A percentile compares a stretch with the other conserved stretches of the same genome.
Conservation (phyloP, 1,140 invertebrate species). For the Zaprionus lachaisei region DNA sequence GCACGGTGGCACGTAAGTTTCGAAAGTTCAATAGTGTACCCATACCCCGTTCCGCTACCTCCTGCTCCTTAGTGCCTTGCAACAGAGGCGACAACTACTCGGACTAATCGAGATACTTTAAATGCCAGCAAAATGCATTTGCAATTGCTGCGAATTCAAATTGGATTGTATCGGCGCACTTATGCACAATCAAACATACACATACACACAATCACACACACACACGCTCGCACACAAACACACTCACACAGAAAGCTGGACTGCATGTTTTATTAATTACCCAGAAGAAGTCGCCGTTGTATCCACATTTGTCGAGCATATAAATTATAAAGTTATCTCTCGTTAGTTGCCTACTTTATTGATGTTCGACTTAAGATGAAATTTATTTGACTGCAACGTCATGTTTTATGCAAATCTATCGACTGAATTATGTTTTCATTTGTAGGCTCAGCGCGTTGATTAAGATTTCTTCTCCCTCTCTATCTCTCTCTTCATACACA, state of each 20-base stretch:
- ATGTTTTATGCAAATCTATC: slow-evolving; percentile 77
- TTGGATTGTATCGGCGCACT: background rate
- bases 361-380: slow-evolving; percentile 42
- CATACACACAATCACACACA: background rate
- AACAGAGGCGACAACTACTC: slow-evolving; percentile 37
- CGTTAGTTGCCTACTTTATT: slow-evolving; percentile 35
- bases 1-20: slow-evolving; percentile 66
- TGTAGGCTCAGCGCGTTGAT: slow-evolving; percentile 64
- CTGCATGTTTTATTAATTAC: slow-evolving; percentile 57
- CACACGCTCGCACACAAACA: background rate
- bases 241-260: background rate
- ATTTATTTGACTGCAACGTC: slow-evolving; percentile 75
- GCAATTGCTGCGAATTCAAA: slow-evolving; percentile 21
- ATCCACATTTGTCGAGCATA: slow-evolving; percentile 66
- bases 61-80: background rate
- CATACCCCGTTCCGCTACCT: background rate
- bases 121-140: slow-evolving; percentile 53
- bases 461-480: slow-evolving; percentile 57
- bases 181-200: background rate
- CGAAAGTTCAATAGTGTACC: slow-evolving; percentile 62
- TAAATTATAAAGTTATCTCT: slow-evolving; percentile 76
- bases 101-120: slow-evolving; percentile 54
- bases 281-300: slow-evolving; percentile 51
- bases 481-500: background rate
- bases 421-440: slow-evolving; percentile 80